A percentile compares a stretch with the other conserved stretches of the same genome.
These are phyloP conservation scores for Drosophila algonquin DNA, from an alignment of 2,888 invertebrate species.

Conservation along the genomic window DNA sequence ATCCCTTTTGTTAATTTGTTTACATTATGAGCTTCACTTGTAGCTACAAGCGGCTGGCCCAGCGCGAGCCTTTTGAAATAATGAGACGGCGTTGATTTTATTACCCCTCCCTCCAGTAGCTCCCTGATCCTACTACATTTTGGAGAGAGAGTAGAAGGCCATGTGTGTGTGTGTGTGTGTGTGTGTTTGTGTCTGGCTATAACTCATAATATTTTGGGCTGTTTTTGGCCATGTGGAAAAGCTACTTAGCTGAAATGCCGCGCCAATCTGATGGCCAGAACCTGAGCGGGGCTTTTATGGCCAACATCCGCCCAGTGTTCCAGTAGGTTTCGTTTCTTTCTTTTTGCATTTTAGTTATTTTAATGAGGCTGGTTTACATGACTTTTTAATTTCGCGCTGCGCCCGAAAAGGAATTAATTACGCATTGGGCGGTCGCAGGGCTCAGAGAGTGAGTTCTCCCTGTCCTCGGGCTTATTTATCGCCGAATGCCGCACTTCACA, in stretches of 20 bases:
- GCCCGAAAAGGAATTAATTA: conserved; percentile 83
- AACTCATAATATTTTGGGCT: conserved; percentile 66
- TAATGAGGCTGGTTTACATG: conserved; percentile 84
- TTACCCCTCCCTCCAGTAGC: conserved; percentile 46
- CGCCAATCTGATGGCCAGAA: conserved; percentile 33
- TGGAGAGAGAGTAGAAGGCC: neutral
- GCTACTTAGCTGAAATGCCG: conserved; percentile 65
- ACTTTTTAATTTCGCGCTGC: conserved; percentile 84
- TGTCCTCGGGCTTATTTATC: conserved; percentile 62
- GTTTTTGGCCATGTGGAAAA: conserved; percentile 55
- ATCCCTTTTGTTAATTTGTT: conserved; percentile 81
- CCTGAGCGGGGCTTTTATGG: conserved; percentile 50
- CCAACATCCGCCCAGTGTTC: conserved; percentile 56
- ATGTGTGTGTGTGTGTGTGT: neutral
- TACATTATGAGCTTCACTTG: conserved; percentile 83
- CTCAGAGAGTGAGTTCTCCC: conserved; percentile 45
- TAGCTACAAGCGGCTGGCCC: conserved; percentile 67
- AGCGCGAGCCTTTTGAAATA: conserved; percentile 74
- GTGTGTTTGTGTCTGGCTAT: conserved; percentile 17
- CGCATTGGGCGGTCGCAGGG: conserved; percentile 82
- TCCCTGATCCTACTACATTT: neutral
- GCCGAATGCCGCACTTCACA: conserved; percentile 74
- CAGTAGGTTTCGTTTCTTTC: too few species aligned
- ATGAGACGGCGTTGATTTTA: conserved; percentile 77
- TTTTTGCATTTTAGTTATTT: conserved; percentile 76